Conservation (phyloP, 2,888 invertebrate species). For the Agelastica alni region DNA sequence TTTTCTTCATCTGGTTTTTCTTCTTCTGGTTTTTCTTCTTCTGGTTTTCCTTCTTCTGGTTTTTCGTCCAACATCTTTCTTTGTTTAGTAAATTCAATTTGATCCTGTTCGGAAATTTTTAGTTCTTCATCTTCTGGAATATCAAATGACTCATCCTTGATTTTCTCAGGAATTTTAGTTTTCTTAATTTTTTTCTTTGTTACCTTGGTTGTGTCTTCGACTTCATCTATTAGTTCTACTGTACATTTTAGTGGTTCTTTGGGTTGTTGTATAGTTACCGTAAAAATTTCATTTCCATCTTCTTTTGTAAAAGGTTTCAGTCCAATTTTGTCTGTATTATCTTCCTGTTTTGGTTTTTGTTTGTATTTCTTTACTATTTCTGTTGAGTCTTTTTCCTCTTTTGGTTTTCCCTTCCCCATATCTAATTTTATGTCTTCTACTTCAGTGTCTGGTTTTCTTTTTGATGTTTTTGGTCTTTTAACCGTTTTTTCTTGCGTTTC, state of each 20-base stretch:
- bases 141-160: slow-evolving; percentile 44
- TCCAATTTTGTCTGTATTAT: slow-evolving; percentile 48
- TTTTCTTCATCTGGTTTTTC: slow-evolving; percentile 34
- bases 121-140: slow-evolving; percentile 46
- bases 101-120: slow-evolving; percentile 34
- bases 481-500: slow-evolving; percentile 45
- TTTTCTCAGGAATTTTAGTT: slow-evolving; percentile 35
- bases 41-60: slow-evolving; percentile 45
- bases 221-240: slow-evolving; percentile 38
- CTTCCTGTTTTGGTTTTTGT: slow-evolving; percentile 48
- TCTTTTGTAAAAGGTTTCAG: slow-evolving; percentile 51
- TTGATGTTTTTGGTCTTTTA: slow-evolving; percentile 45
- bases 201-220: slow-evolving; percentile 32
- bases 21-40: slow-evolving; percentile 45
- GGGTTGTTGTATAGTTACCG: slow-evolving; percentile 26
- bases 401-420: slow-evolving; percentile 46
- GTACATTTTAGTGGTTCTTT: slow-evolving; percentile 36
- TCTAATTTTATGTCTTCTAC: slow-evolving; percentile 31
- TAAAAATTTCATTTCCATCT: slow-evolving; percentile 45
- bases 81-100: too few relatives aligned
- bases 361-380: slow-evolving; percentile 53
- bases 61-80: too few relatives aligned
- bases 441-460: slow-evolving; percentile 44
- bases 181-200: slow-evolving; percentile 43
- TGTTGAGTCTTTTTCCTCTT: slow-evolving; percentile 51